A percentile compares a stretch with the other conserved stretches of the same genome.
These are phyloP conservation scores for Cephalotes varians DNA, from an alignment of 2,888 invertebrate species.

Conservation along the genomic window DNA sequence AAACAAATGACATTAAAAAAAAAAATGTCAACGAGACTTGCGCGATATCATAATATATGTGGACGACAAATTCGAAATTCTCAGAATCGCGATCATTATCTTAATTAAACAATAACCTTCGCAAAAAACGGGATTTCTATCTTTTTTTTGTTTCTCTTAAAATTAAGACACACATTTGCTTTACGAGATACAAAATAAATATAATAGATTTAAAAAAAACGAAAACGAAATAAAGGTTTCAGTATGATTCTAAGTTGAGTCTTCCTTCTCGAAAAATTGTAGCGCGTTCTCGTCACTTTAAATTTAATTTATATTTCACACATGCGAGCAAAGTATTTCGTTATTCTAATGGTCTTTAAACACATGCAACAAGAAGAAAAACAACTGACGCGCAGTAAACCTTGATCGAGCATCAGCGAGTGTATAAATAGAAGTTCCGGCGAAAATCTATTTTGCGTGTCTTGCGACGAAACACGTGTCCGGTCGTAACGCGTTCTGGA, in stretches of 20 bases:
- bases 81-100: conserved; percentile 1
- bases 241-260: background rate
- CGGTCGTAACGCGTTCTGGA: conserved; percentile 22
- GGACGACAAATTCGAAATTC: conserved; percentile 1
- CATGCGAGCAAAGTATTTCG: background rate
- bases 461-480: conserved; percentile 45
- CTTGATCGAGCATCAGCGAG: conserved; percentile 43
- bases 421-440: conserved; percentile 59
- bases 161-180: background rate
- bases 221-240: background rate
- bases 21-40: conserved; percentile 11
- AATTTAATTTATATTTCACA: background rate
- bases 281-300: background rate
- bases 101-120: background rate
- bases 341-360: background rate
- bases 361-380: background rate
- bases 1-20: conserved; percentile 19
- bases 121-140: background rate
- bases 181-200: background rate
- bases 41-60: conserved; percentile 2
- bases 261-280: background rate
- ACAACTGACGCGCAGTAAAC: background rate
- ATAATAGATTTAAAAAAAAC: background rate
- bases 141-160: background rate
- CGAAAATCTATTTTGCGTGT: conserved; percentile 64